phyloP scores from a whole-genome alignment of 1,140 invertebrate genomes.

The Diorhabda elongata region DNA sequence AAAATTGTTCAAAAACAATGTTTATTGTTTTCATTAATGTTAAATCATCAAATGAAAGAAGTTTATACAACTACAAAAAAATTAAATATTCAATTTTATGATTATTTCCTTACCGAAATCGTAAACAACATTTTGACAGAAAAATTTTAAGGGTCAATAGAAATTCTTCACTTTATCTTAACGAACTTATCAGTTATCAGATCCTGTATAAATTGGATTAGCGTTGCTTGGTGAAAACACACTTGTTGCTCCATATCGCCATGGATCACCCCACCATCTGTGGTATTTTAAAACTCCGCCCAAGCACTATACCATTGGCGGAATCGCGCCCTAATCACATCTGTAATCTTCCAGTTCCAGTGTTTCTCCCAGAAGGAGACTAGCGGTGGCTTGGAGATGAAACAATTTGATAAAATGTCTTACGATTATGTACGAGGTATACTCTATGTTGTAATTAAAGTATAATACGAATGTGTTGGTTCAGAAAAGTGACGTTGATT shows the following conservation, averaged over 20 bases:
- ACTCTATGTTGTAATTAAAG: not conserved
- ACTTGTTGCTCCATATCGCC: slow-evolving; percentile 12
- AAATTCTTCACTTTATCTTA: not conserved
- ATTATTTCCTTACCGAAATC: too few species aligned
- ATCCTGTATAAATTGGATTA: slow-evolving; percentile 11
- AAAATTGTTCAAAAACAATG: too few species aligned
- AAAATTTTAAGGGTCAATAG: not conserved
- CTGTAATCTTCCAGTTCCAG: slow-evolving; percentile 9
- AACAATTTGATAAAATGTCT: not conserved
- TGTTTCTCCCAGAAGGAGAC: slow-evolving; percentile 6
- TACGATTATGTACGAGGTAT: not conserved
- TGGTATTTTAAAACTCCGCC: slow-evolving; percentile 4
- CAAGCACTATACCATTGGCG: slow-evolving; percentile 1
- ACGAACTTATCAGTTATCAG: not conserved
- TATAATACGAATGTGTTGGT: too few species aligned
- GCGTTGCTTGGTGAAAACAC: not conserved
- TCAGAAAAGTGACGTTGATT: too few species aligned
- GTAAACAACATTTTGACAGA: too few species aligned
- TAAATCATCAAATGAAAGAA: too few species aligned
- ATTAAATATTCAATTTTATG: too few species aligned
- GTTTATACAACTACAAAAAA: too few species aligned
- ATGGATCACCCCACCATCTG: slow-evolving; percentile 9
- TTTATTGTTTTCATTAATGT: too few species aligned
- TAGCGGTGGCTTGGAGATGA: not conserved
- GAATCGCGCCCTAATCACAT: slow-evolving; percentile 10